phyloP scores from a whole-genome alignment of 2,888 invertebrate genomes.

The Camptogramma bilineatum region DNA sequence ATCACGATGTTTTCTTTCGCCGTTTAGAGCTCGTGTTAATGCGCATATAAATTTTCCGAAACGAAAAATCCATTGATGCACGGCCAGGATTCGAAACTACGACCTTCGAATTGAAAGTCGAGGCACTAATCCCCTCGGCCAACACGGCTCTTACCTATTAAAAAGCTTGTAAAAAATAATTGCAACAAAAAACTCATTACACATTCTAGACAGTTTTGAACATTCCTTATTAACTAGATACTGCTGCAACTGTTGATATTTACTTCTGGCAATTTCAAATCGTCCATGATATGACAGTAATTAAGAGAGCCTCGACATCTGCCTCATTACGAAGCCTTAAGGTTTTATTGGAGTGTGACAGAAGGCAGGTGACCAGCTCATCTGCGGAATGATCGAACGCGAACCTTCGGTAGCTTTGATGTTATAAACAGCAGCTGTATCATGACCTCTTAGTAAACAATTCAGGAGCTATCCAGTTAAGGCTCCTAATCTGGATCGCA shows the following conservation, averaged over 20 bases:
- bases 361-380: constrained; percentile 11
- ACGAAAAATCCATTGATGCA: too few species aligned
- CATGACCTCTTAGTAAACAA: too few species aligned
- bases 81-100: too few species aligned
- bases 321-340: constrained; percentile 12
- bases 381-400: constrained; percentile 13
- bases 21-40: too few species aligned
- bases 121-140: too few species aligned
- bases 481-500: too few species aligned
- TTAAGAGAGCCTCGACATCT: constrained; percentile 18
- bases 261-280: constrained; percentile 21
- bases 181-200: background rate
- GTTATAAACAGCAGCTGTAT: background rate
- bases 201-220: background rate
- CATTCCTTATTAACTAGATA: background rate
- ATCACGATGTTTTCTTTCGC: too few species aligned
- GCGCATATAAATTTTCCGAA: too few species aligned
- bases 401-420: background rate
- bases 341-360: constrained; percentile 14
- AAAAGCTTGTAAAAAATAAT: too few species aligned
- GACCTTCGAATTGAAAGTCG: too few species aligned
- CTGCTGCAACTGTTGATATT: background rate
- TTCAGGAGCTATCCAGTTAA: too few species aligned
- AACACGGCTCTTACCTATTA: too few species aligned
- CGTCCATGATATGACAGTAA: constrained; percentile 19